Base-by-base conservation (phyloP, 2,888 invertebrate species). In the Drosophila affinis region DNA sequence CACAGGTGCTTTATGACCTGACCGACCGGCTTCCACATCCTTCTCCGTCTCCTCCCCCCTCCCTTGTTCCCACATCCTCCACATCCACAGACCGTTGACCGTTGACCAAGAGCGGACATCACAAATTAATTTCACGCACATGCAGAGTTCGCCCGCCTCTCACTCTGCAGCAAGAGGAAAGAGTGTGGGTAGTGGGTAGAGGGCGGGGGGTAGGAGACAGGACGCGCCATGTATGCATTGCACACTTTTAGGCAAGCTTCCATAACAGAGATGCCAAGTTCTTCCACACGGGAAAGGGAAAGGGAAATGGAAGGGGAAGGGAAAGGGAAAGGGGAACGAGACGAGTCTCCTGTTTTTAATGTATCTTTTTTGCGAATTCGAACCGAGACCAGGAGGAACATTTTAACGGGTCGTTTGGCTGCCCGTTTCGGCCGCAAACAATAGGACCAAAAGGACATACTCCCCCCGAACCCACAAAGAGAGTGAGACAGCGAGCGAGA, bases 91-190 rank as follows among this genome's bases (percentile, higher is more conserved):
- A 14, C 49, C 45, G 44, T 27, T 44, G 44, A 7, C 27, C 45
- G 55, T 27, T 29, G 55, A 59, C 46, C 49, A 53, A 45, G 60
- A 58, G 18, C 58, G 73, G 67, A 79, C 71, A 75, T 68, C 68
- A 72, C 67, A 79, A 82, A 82, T 81, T 77, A 81, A 81, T 82
- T 82, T 80, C 67, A 76, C 59, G 67, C 62, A 62, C 62, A 56
- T 53, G 24, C 44, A 27, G 55, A 29, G 34, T 59, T 59, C 57
- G 52, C 34, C 39, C 21, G 21, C 21, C 21, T 21, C 21, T 21
- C 21, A 47, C 48, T 46, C 32, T 29, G 18, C 48, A 44, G 46
- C 5, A 44, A 32, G 12, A 32, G n/a, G 32, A 14, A 17, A 32
- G n/a, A 29, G 27, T 49, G 48, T 39, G 34, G 10, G 34, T 1